phyloP scores from a whole-genome alignment of 2,113 vertebrate genomes.

The Corvus hawaiiensis region DNA sequence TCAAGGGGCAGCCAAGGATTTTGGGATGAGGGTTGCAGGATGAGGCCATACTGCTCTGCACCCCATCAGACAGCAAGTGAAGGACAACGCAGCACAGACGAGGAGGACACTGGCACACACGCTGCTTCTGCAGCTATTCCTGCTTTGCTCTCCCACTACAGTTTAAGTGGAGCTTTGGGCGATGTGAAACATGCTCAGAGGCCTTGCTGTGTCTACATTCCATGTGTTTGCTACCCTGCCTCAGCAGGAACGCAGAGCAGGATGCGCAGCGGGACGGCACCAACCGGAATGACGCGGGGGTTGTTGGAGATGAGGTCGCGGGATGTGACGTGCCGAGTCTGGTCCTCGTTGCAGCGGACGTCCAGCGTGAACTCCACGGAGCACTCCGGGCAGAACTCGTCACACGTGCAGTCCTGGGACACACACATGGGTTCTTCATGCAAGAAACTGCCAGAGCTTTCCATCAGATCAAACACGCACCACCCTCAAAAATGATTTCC shows the following conservation, averaged over 20 bases:
- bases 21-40: background rate
- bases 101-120: background rate
- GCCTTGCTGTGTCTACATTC: background rate
- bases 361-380: conserved; percentile 95
- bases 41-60: background rate
- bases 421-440: accelerated
- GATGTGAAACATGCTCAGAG: accelerated
- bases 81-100: accelerated
- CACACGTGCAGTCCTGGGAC: conserved; percentile 90
- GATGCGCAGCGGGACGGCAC: background rate
- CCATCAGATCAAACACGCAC: background rate
- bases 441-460: too few species aligned
- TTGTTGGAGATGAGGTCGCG: conserved; percentile 95
- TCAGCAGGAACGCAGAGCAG: accelerated
- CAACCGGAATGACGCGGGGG: conserved; percentile 91
- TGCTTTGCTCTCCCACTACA: accelerated
- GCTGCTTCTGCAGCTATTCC: background rate
- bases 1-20: background rate
- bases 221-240: accelerated
- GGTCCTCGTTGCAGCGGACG: conserved; percentile 92
- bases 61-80: background rate
- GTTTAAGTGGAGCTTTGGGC: background rate
- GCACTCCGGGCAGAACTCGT: conserved; percentile 96
- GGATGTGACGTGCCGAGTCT: conserved; percentile 94
- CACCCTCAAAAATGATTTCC: background rate